Conservation (phyloP, 2,888 invertebrate species). For the Coecobrya sp. region DNA sequence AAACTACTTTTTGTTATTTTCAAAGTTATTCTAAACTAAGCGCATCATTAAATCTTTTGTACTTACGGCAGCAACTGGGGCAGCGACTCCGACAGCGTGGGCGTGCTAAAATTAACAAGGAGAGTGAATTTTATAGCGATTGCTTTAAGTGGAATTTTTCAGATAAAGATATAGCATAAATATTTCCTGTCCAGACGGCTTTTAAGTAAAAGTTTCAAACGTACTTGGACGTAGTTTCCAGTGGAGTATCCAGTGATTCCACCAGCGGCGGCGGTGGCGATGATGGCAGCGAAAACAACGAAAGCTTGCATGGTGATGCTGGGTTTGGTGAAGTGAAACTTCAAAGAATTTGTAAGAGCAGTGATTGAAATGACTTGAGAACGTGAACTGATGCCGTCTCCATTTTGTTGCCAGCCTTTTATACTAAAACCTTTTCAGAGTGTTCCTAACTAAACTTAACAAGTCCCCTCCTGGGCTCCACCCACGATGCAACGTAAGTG, state of each 20-base stretch:
- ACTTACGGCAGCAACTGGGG: constrained; percentile 8
- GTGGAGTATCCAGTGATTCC: constrained; percentile 69
- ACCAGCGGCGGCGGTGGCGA: constrained; percentile 61
- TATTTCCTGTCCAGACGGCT: too few relatives aligned
- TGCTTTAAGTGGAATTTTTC: too few relatives aligned
- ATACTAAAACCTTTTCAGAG: constrained; percentile 56
- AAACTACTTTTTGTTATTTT: too few relatives aligned
- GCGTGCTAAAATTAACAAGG: constrained; percentile 52
- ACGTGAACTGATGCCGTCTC: constrained; percentile 70
- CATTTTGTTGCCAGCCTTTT: constrained; percentile 46
- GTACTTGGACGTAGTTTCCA: constrained; percentile 68
- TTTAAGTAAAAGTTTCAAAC: neutral
- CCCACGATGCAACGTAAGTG: neutral
- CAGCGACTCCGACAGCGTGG: constrained; percentile 55
- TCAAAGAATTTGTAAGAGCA: constrained; percentile 61
- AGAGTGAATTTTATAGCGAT: neutral
- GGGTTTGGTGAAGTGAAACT: constrained; percentile 74
- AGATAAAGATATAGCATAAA: too few relatives aligned
- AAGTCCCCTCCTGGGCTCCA: constrained; percentile 53
- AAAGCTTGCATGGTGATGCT: constrained; percentile 76
- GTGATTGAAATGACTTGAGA: constrained; percentile 48
- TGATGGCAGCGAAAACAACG: constrained; percentile 49
- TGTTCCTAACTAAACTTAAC: neutral
- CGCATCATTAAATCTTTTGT: too few relatives aligned
- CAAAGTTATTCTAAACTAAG: too few relatives aligned